These are phyloP conservation scores for Neosalanx taihuensis DNA, from an alignment of 2,797 vertebrate species.

Conservation along the genomic window DNA sequence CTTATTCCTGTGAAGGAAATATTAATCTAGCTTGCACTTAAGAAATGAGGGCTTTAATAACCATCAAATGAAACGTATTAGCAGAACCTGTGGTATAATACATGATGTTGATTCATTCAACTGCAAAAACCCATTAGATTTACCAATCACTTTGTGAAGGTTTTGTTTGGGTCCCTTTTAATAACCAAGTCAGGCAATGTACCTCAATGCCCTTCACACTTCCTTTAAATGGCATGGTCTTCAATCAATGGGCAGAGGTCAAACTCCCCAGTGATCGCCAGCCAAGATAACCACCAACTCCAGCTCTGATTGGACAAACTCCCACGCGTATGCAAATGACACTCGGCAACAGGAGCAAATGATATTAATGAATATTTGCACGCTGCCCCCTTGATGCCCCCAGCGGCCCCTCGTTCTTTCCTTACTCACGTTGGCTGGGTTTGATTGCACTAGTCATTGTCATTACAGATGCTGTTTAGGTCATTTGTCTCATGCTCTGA, in stretches of 20 bases:
- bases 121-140: constrained; percentile 46
- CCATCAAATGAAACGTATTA: constrained; percentile 3
- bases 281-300: constrained; percentile 46
- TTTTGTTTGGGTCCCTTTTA: constrained; percentile 56
- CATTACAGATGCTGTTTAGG: constrained; percentile 42
- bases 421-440: constrained; percentile 30
- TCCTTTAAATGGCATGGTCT: constrained; percentile 61
- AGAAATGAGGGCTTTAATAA: too few species aligned
- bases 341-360: constrained; percentile 7
- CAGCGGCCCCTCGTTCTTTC: constrained; percentile 31
- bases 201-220: constrained; percentile 48
- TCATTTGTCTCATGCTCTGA: constrained; percentile 55
- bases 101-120: constrained; percentile 29
- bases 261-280: constrained; percentile 55
- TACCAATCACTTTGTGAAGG: constrained; percentile 36
- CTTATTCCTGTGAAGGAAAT: not conserved
- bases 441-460: constrained; percentile 44
- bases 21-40: not conserved
- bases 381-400: constrained; percentile 24
- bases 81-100: constrained; percentile 13
- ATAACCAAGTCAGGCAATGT: constrained; percentile 42
- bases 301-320: constrained; percentile 23
- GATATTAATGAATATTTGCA: constrained; percentile 32
- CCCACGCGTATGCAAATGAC: constrained; percentile 19
- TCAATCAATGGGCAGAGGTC: constrained; percentile 62